Evolutionary conservation across 2,797 vertebrate species (phyloP).

Genomic region (Sebastes elongatus): DNA sequence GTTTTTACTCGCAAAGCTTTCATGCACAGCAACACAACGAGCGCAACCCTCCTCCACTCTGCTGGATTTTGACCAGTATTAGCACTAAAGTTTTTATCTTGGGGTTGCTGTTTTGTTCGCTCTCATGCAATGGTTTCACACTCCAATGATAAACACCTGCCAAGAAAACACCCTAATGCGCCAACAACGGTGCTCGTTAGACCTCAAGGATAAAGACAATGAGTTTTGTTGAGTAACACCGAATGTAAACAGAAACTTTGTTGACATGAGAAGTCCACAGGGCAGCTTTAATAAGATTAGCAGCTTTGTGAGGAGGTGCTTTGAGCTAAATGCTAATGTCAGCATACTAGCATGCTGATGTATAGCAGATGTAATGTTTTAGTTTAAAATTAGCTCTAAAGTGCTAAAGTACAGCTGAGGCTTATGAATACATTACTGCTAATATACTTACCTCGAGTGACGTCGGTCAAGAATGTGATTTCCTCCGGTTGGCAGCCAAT

Average conservation of each 20-base stretch:
- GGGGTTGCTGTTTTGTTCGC: background rate
- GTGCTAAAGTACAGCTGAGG: too few relatives aligned
- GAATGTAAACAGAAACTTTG: background rate
- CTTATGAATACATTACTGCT: background rate
- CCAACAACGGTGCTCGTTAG: too few relatives aligned
- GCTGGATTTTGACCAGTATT: background rate
- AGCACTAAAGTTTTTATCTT: background rate
- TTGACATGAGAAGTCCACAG: background rate
- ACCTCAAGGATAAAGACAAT: too few relatives aligned
- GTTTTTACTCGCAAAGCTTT: too few relatives aligned
- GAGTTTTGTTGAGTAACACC: background rate
- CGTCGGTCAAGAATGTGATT: slow-evolving; percentile 93
- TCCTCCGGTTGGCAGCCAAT: slow-evolving; percentile 92
- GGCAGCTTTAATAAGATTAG: too few relatives aligned
- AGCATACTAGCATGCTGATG: too few relatives aligned
- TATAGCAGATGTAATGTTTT: too few relatives aligned
- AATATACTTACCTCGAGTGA: slow-evolving; percentile 83
- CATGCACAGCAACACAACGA: too few relatives aligned
- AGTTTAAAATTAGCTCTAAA: too few relatives aligned
- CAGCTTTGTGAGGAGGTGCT: too few relatives aligned
- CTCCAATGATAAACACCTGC: background rate
- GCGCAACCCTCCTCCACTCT: too few relatives aligned
- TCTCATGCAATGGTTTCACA: background rate
- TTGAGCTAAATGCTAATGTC: background rate
- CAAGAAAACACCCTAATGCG: too few relatives aligned